These are phyloP conservation scores for Limnephilus marmoratus DNA, from an alignment of 2,888 invertebrate species.

Conservation along the genomic window DNA sequence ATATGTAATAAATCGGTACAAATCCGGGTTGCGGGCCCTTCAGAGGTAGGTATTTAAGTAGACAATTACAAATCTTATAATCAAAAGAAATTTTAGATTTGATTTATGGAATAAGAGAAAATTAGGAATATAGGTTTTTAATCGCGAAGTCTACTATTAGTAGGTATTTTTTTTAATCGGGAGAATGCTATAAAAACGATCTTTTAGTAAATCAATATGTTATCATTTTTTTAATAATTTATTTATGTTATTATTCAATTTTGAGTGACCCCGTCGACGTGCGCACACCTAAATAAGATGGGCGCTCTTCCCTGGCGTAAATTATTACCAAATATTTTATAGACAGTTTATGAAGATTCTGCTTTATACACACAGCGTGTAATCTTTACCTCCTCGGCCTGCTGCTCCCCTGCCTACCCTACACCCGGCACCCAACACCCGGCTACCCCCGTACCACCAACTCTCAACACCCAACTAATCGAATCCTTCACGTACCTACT, in stretches of 20 bases:
- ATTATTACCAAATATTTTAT: conserved; percentile 64
- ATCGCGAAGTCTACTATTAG: no score
- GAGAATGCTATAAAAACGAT: no score
- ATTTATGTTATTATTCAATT: neutral
- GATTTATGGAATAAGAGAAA: no score
- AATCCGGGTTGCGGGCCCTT: no score
- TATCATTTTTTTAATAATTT: no score
- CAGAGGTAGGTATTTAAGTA: no score
- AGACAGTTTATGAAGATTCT: conserved; percentile 64
- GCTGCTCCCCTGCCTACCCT: neutral
- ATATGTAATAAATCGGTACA: no score
- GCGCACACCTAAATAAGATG: conserved; percentile 59
- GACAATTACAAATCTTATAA: no score
- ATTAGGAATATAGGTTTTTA: no score
- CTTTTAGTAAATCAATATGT: neutral
- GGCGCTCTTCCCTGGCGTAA: conserved; percentile 62
- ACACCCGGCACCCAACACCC: neutral
- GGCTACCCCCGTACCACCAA: neutral
- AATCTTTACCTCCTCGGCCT: conserved; percentile 33
- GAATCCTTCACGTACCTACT: neutral
- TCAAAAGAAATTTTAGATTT: no score
- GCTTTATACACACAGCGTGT: conserved; percentile 50
- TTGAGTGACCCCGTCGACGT: conserved; percentile 38
- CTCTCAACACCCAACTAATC: neutral
- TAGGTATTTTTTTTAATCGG: no score